phyloP scores from a whole-genome alignment of 2,888 invertebrate species.

The Julus scanicus region DNA sequence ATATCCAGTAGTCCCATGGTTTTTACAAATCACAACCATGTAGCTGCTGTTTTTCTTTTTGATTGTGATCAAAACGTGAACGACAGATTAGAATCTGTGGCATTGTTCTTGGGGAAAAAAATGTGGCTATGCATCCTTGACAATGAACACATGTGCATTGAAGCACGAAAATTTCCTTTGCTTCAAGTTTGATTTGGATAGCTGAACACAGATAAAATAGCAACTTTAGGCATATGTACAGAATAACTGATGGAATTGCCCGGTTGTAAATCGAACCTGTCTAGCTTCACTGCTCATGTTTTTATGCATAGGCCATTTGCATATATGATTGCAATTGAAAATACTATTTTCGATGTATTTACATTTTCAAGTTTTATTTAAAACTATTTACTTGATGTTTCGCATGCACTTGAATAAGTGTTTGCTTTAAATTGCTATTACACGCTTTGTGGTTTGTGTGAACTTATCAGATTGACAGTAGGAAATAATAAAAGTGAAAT shows the following conservation, averaged over 20 bases:
- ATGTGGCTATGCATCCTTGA: not conserved
- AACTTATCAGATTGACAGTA: not conserved
- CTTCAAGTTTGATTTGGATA: not conserved
- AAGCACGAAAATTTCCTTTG: not conserved
- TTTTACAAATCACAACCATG: not conserved
- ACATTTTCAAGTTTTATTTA: not conserved
- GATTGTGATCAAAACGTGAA: not conserved
- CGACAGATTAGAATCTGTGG: not conserved
- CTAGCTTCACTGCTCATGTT: not conserved
- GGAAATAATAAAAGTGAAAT: no score
- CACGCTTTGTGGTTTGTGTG: not conserved
- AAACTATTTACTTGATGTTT: not conserved
- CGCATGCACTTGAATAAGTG: not conserved
- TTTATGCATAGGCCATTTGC: not conserved
- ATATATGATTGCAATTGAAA: constrained; percentile 26
- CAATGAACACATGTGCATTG: constrained; percentile 21
- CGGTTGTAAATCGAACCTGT: not conserved
- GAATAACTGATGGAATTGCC: not conserved
- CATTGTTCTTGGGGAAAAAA: not conserved
- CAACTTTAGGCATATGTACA: not conserved
- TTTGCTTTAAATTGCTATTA: not conserved
- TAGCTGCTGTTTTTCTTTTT: not conserved
- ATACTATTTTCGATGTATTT: not conserved
- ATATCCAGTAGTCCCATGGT: not conserved
- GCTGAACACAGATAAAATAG: not conserved